These are phyloP conservation scores for Myotis findleyi DNA, from an alignment of 2,797 vertebrate genomes.

Conservation along the genomic window DNA sequence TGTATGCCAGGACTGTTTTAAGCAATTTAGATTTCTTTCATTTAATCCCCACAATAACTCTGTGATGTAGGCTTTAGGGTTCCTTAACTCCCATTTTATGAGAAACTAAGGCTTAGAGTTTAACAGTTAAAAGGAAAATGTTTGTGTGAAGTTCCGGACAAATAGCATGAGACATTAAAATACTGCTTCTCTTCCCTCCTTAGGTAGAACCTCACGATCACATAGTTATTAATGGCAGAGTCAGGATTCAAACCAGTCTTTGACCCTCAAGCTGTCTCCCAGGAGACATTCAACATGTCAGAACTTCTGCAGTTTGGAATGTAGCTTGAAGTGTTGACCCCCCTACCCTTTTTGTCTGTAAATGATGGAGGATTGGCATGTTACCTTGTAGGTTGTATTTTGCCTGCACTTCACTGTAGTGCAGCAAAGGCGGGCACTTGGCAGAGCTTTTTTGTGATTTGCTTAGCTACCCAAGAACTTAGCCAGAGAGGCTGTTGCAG, in stretches of 20 bases:
- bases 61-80: background rate
- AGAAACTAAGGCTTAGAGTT: background rate
- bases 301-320: background rate
- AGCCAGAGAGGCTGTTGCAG: background rate
- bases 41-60: background rate
- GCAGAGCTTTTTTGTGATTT: background rate
- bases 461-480: background rate
- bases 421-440: background rate
- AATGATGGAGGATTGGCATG: background rate
- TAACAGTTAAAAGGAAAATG: constrained; percentile 17
- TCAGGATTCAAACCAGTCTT: background rate
- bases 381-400: background rate
- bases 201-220: background rate
- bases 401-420: background rate
- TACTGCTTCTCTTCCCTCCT: background rate
- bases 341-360: background rate
- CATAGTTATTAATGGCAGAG: background rate
- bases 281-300: background rate
- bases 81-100: background rate
- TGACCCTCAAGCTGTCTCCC: background rate
- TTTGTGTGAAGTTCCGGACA: background rate
- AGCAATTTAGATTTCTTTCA: constrained; percentile 27
- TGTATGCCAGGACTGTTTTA: background rate
- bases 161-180: background rate
- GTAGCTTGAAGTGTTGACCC: too few relatives aligned